Percentiles rank a stretch among this genome's conserved stretches.
Conservation (phyloP, 2,888 invertebrate genomes). For the Cacoxenus indagator region DNA sequence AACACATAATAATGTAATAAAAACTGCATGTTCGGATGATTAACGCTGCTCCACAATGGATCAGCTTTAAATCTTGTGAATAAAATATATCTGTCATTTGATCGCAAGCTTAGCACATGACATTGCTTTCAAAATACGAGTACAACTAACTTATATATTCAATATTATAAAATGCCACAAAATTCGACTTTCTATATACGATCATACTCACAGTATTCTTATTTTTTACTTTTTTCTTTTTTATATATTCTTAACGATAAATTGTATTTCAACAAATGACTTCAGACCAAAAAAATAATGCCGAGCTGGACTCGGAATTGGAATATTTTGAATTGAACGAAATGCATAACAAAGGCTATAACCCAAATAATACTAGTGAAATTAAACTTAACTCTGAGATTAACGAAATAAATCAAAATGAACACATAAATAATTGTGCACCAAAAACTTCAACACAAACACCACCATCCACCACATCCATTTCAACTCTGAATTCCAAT, state of each 20-base stretch:
- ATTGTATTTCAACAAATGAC: conserved; percentile 52
- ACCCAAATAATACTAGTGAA: conserved; percentile 32
- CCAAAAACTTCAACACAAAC: conserved; percentile 31
- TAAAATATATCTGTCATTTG: neutral
- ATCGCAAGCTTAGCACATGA: neutral
- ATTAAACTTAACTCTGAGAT: conserved; percentile 49
- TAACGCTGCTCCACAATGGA: conserved; percentile 4
- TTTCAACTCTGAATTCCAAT: conserved; percentile 59
- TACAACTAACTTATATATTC: neutral
- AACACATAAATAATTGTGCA: conserved; percentile 6
- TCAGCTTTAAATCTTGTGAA: conserved; percentile 5
- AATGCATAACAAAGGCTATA: conserved; percentile 48
- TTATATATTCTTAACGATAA: conserved; percentile 17
- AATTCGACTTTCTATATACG: neutral
- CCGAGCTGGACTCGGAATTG: conserved; percentile 70
- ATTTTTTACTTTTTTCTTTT: conserved; percentile 38
- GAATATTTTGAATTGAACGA: conserved; percentile 67
- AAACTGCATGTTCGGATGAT: neutral
- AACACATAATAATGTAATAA: neutral
- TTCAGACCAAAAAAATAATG: conserved; percentile 65
- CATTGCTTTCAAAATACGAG: neutral
- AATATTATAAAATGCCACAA: neutral
- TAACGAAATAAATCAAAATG: conserved; percentile 12
- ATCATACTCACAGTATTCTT: conserved; percentile 38
- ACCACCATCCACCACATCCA: conserved; percentile 40